Evolutionary conservation across 2,888 invertebrate genomes (phyloP).

Genomic region (Mythimna vitellina): DNA sequence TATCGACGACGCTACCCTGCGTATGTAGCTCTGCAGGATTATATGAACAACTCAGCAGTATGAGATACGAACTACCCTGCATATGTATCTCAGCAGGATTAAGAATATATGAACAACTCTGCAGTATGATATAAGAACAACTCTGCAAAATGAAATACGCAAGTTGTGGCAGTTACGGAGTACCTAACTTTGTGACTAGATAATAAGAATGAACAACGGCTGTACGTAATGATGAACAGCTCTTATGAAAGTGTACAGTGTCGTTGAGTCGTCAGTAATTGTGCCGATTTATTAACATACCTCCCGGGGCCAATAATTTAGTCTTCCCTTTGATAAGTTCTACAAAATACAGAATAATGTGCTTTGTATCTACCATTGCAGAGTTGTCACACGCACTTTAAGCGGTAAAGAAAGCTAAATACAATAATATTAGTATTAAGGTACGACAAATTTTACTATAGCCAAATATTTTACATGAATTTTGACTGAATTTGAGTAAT

Average conservation of each 20-base stretch:
- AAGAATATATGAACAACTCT: neutral
- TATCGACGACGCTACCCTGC: constrained; percentile 16
- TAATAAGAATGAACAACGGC: constrained; percentile 42
- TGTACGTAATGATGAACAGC: constrained; percentile 44
- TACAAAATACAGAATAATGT: constrained; percentile 14
- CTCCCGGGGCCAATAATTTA: constrained; percentile 80
- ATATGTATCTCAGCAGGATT: neutral
- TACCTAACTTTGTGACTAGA: constrained; percentile 29
- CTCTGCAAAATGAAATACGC: constrained; percentile 9
- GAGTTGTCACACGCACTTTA: constrained; percentile 36
- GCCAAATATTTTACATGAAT: constrained; percentile 15
- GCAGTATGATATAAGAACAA: neutral
- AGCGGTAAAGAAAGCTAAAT: constrained; percentile 15
- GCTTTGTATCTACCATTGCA: constrained; percentile 20
- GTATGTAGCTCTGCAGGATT: constrained; percentile 11
- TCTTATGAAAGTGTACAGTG: constrained; percentile 20
- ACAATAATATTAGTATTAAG: constrained; percentile 37
- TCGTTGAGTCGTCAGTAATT: constrained; percentile 27
- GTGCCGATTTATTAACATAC: constrained; percentile 46
- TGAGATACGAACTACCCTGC: neutral
- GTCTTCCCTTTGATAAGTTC: constrained; percentile 76
- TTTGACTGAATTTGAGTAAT: constrained; percentile 33
- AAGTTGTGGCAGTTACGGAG: constrained; percentile 39
- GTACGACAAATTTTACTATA: constrained; percentile 31
- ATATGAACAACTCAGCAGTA: constrained; percentile 2